Evolutionary conservation across 1,140 invertebrate species (phyloP).

Genomic region (Cydia amplana): DNA sequence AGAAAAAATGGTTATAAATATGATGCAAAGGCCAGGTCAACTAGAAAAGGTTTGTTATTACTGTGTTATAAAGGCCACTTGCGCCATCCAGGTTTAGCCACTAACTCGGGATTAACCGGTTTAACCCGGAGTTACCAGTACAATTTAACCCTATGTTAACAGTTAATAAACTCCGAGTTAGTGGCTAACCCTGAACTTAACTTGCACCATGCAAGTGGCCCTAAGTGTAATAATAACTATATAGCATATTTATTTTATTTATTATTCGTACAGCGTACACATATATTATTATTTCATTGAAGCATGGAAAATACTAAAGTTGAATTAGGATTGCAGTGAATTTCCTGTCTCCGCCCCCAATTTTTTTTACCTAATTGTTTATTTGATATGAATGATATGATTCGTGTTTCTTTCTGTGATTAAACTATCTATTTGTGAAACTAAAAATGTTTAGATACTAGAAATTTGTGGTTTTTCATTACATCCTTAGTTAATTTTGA

Average conservation of each 20-base stretch:
- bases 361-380: constrained; percentile 21
- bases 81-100: no score
- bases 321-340: neutral
- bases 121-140: no score
- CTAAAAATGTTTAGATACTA: neutral
- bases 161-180: no score
- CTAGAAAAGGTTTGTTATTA: constrained; percentile 90
- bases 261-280: neutral
- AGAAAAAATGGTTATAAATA: constrained; percentile 94
- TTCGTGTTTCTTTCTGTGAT: no score
- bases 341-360: constrained; percentile 2
- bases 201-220: no score
- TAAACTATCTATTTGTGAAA: no score
- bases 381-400: constrained; percentile 30
- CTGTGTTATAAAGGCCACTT: neutral
- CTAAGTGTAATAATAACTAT: no score
- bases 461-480: neutral
- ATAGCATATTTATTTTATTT: no score
- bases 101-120: no score
- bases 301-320: neutral
- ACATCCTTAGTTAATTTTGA: neutral
- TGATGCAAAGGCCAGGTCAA: constrained; percentile 96
- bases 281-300: neutral
- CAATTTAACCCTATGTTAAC: no score
- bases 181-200: no score